phyloP scores from a whole-genome alignment of 2,113 vertebrate species.

The Leucopsar rothschildi region DNA sequence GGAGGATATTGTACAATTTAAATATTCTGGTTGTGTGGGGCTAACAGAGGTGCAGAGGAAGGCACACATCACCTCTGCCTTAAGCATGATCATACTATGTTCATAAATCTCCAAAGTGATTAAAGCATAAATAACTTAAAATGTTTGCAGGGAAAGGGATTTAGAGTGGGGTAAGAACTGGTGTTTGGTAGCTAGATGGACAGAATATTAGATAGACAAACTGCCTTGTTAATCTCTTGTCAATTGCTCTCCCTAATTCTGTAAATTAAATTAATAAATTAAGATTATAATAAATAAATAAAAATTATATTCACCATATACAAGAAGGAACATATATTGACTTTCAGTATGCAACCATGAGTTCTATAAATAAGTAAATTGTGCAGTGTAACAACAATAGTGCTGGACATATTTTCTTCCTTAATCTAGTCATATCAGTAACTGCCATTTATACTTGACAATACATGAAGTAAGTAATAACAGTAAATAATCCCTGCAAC shows the following conservation, averaged over 20 bases:
- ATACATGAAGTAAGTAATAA: neutral
- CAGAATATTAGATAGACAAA: neutral
- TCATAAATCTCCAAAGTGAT: neutral
- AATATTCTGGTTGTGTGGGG: neutral
- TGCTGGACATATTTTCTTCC: neutral
- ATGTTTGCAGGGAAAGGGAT: neutral
- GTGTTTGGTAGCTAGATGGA: neutral
- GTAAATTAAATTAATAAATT: neutral
- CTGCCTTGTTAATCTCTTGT: neutral
- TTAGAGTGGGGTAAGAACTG: neutral
- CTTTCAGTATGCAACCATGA: neutral
- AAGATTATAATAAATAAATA: neutral
- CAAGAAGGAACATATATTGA: neutral
- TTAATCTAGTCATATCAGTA: neutral
- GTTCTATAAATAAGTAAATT: neutral
- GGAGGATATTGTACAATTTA: neutral
- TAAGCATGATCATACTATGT: neutral
- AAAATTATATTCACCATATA: neutral
- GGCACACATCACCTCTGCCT: neutral
- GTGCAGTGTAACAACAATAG: neutral
- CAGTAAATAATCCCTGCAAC: neutral
- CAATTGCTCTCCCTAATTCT: neutral
- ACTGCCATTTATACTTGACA: neutral
- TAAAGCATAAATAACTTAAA: neutral
- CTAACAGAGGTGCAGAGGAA: neutral